Conservation (phyloP, 1,140 invertebrate species). For the Popillia japonica region DNA sequence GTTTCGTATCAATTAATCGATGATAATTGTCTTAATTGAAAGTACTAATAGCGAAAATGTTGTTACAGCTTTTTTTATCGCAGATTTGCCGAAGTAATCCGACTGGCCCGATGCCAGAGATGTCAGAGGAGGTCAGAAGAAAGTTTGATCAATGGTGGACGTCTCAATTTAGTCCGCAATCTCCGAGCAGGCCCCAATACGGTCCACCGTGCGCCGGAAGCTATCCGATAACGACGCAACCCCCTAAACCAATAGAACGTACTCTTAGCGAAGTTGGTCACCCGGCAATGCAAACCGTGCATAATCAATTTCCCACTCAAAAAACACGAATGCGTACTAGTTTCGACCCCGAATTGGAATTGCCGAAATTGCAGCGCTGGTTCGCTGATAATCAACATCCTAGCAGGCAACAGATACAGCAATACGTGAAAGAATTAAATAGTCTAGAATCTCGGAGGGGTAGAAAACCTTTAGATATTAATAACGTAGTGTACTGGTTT, state of each 20-base stretch:
- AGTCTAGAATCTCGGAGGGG: conserved; percentile 89
- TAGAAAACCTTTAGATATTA: conserved; percentile 92
- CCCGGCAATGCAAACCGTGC: conserved; percentile 75
- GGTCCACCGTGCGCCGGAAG: conserved; percentile 55
- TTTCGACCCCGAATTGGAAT: conserved; percentile 94
- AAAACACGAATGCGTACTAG: conserved; percentile 92
- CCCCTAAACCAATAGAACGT: conserved; percentile 62
- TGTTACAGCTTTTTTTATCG: conserved; percentile 76
- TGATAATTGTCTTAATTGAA: too few relatives aligned
- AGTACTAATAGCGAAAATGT: not conserved
- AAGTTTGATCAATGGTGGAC: conserved; percentile 82
- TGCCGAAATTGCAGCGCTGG: conserved; percentile 94
- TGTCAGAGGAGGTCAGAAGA: conserved; percentile 76
- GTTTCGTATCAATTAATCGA: too few relatives aligned
- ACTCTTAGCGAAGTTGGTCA: conserved; percentile 66
- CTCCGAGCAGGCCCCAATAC: conserved; percentile 53
- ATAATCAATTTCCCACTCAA: conserved; percentile 79
- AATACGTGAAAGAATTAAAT: conserved; percentile 94
- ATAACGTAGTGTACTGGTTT: conserved; percentile 99
- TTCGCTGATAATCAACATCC: conserved; percentile 97
- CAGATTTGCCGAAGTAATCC: conserved; percentile 74
- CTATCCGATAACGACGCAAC: conserved; percentile 58
- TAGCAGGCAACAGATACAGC: conserved; percentile 91
- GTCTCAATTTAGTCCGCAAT: conserved; percentile 68
- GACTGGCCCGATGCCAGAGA: conserved; percentile 67